A percentile compares a stretch with the other conserved stretches of the same genome.
phyloP scores from a whole-genome alignment of 2,797 vertebrate species.

The Eidolon dupreanum region DNA sequence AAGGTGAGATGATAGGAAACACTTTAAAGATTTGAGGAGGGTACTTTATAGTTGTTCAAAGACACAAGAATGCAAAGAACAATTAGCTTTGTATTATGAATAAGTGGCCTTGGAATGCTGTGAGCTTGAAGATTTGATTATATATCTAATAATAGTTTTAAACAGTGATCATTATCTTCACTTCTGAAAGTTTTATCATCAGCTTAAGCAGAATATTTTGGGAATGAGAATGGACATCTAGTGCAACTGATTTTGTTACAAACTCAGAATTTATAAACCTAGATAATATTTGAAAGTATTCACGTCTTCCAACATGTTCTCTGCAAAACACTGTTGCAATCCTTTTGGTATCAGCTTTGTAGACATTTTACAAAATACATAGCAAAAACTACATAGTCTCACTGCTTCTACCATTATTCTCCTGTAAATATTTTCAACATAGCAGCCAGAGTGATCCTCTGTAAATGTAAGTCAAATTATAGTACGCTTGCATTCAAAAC shows the following conservation, averaged over 20 bases:
- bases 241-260: conserved; percentile 15
- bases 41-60: not conserved
- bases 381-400: not conserved
- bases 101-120: not conserved
- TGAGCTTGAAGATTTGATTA: not conserved
- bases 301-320: not conserved
- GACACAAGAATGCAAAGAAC: not conserved
- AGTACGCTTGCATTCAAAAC: not conserved
- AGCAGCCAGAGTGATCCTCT: not conserved
- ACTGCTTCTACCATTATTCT: not conserved
- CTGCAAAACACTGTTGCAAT: not conserved
- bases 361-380: not conserved
- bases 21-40: not conserved
- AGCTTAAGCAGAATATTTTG: conserved; percentile 7
- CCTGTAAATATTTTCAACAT: not conserved
- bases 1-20: conserved; percentile 12
- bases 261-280: not conserved
- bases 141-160: not conserved
- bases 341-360: conserved; percentile 2
- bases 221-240: not conserved
- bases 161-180: conserved; percentile 10
- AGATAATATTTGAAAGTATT: conserved; percentile 46
- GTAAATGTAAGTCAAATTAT: not conserved
- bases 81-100: not conserved
- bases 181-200: conserved; percentile 35